Evolutionary conservation across 2,888 invertebrate species (phyloP).

Genomic region (Stramonita haemastoma): DNA sequence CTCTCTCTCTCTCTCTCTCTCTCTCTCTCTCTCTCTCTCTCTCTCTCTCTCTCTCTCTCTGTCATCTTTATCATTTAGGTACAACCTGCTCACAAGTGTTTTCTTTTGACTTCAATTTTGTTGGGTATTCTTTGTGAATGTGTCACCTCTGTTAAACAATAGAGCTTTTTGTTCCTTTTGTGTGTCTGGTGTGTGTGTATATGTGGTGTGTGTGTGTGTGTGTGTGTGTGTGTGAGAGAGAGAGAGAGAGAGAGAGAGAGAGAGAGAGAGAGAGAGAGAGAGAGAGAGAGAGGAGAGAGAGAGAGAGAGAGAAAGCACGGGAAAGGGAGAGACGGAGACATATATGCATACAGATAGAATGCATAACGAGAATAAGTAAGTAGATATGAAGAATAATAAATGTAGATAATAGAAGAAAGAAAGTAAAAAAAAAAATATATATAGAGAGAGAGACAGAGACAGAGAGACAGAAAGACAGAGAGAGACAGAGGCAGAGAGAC

Average conservation of each 20-base stretch:
- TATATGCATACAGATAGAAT: not conserved
- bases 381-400: not conserved
- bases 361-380: not conserved
- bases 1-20: no score
- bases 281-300: not conserved
- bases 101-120: no score
- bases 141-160: no score
- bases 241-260: conserved; percentile 2
- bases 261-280: not conserved
- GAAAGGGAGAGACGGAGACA: not conserved
- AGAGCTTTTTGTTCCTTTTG: no score
- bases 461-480: conserved; percentile 3
- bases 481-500: conserved; percentile 11
- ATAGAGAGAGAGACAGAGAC: conserved; percentile 6
- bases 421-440: not conserved
- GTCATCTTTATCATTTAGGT: no score
- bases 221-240: not conserved
- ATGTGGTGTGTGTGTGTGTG: no score
- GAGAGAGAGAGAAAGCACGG: not conserved
- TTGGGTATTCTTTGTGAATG: no score
- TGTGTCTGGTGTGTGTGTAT: no score
- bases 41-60: no score
- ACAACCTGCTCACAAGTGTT: no score
- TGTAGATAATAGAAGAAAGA: not conserved
- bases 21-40: no score